A percentile compares a stretch with the other conserved stretches of the same genome.
These are phyloP conservation scores for Stenurella melanura DNA, from an alignment of 2,888 invertebrate species.

Conservation along the genomic window DNA sequence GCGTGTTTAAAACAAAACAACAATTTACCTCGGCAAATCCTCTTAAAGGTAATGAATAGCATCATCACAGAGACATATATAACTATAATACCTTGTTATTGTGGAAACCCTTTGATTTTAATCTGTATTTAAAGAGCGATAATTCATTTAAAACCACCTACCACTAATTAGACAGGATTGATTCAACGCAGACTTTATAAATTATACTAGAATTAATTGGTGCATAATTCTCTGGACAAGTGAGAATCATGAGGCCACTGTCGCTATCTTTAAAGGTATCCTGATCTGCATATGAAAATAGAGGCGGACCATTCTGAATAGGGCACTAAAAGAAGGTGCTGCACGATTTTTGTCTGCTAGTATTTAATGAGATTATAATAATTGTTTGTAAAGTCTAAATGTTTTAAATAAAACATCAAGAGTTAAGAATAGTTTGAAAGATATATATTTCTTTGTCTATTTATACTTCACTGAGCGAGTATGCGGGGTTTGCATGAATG, in stretches of 20 bases:
- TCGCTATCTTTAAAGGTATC: slow-evolving; percentile 41
- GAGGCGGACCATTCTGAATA: not conserved
- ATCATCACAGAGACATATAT: slow-evolving; percentile 38
- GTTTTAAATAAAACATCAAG: too few relatives aligned
- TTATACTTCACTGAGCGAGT: too few relatives aligned
- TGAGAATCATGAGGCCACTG: slow-evolving; percentile 44
- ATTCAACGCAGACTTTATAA: slow-evolving; percentile 40
- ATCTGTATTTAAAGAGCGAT: slow-evolving; percentile 49
- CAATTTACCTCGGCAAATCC: slow-evolving; percentile 31
- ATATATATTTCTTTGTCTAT: too few relatives aligned
- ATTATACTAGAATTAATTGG: slow-evolving; percentile 53
- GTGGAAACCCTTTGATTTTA: slow-evolving; percentile 46
- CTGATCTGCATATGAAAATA: slow-evolving; percentile 55
- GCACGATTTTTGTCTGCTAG: not conserved
- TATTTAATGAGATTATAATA: too few relatives aligned
- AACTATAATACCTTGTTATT: slow-evolving; percentile 48
- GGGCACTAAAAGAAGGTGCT: not conserved
- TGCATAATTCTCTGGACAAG: slow-evolving; percentile 52
- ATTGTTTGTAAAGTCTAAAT: too few relatives aligned
- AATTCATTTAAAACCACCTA: slow-evolving; percentile 49
- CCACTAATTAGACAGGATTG: slow-evolving; percentile 51
- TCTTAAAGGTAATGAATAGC: slow-evolving; percentile 42
- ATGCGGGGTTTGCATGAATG: too few relatives aligned
- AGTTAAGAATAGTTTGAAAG: too few relatives aligned
- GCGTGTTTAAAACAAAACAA: slow-evolving; percentile 15